Evolutionary conservation across 2,797 vertebrate genomes (phyloP), one percentile per base, ranked within the genome.

Genomic region (Apodemus agrarius): DNA sequence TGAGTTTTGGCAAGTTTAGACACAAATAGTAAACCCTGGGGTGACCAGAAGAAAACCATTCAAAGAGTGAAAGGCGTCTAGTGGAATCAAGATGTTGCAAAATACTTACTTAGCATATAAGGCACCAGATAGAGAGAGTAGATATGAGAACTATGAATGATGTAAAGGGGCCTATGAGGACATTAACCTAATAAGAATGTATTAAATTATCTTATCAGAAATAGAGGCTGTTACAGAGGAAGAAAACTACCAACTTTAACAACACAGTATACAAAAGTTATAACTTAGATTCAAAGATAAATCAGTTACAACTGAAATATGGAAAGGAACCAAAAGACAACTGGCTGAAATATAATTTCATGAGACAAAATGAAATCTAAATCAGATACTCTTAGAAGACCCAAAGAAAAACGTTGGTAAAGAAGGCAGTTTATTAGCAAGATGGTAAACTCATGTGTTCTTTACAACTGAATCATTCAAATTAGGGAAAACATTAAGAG

Each of bases 121-220:
- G 67, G 74, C 65, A 79, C 8, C 14, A 46, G 31, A 31, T 75
- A 90, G 69, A 57, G 54, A 84, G 37, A 69, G 34, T 4, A 57
- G 16, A 46, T n/a, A 52, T 8, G 69, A 63, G 24, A 92, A 94
- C 75, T 26, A 72, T 10, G 43, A 46, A 57, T 69, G 76, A 22
- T 46, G 72, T 78, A 67, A 52, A 65, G 63, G 24, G 84, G 11
- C 6, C 87, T 31, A 63, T 72, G 31, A 57, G 57, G 52, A 31
- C 24, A 89, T 40, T 78, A 49, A 63, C 59, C 72, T 81, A 78
- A 82, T 87, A 46, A 19, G 37, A 69, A 74, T 43, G 16, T 46
- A 85, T 84, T 72, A 89, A 90, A 74, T 34, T 59, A 92, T 76
- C 31, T 21, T 80, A 91, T 89, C 31, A 59, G 94, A 93, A n/a